Conservation (phyloP, 2,797 vertebrate species). For the Pipistrellus pipistrellus region DNA sequence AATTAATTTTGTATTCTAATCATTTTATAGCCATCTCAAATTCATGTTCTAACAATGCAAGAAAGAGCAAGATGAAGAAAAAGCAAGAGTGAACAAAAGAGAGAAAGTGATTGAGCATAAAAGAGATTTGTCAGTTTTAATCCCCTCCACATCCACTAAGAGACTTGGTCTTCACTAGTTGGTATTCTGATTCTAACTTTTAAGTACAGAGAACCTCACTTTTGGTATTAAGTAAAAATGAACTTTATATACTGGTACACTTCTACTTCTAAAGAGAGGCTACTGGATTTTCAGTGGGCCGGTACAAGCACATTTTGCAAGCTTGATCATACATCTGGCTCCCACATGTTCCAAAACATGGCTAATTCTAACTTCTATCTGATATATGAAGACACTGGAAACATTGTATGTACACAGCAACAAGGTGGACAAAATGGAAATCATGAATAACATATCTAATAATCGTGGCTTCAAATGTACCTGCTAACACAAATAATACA, state of each 20-base stretch:
- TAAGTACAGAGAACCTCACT: not conserved
- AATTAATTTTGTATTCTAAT: not conserved
- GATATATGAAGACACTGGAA: not conserved
- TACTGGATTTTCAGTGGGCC: not conserved
- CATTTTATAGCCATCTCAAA: not conserved
- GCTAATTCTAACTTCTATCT: not conserved
- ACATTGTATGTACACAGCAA: not conserved
- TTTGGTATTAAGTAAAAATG: not conserved
- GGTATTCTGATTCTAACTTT: not conserved
- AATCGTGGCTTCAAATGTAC: not conserved
- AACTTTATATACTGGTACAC: too few species aligned
- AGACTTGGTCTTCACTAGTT: not conserved
- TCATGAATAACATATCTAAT: not conserved
- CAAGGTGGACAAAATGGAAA: not conserved
- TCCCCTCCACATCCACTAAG: not conserved
- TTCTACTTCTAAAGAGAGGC: not conserved
- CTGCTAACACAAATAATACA: not conserved
- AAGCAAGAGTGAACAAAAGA: not conserved
- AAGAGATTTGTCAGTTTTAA: not conserved
- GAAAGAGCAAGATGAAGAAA: not conserved
- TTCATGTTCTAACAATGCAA: constrained; percentile 11
- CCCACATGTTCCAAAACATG: not conserved
- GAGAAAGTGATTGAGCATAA: not conserved
- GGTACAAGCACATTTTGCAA: not conserved
- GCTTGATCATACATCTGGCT: not conserved